Evolutionary conservation across 23 tunicate species (phyloP).

Genomic region (Oikopleura dioica): DNA sequence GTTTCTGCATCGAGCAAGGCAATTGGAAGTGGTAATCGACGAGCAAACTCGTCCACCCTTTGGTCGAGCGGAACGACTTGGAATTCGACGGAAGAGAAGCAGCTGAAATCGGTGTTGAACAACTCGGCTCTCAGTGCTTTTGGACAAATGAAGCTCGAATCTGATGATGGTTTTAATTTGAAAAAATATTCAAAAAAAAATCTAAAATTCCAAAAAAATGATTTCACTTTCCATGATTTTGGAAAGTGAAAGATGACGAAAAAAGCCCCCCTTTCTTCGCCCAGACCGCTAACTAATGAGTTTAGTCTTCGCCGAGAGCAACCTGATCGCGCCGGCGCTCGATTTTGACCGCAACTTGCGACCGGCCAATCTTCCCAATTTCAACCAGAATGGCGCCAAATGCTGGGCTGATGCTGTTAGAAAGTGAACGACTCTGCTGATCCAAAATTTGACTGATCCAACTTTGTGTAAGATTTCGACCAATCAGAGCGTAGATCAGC

Average conservation of each 20-base stretch:
- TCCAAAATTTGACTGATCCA: no score
- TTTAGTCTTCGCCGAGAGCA: not conserved
- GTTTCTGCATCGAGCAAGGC: not conserved
- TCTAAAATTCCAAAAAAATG: no score
- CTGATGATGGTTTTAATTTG: not conserved
- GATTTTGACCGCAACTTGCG: no score
- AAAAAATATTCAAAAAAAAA: no score
- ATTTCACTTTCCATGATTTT: no score
- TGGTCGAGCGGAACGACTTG: not conserved
- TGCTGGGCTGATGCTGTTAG: conserved; percentile 11
- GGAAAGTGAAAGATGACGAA: no score
- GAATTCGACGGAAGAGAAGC: not conserved
- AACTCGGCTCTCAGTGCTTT: conserved; percentile 8
- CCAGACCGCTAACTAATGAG: no score
- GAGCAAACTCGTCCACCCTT: not conserved
- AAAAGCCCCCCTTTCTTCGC: no score
- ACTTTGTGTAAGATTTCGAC: no score
- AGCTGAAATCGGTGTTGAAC: not conserved
- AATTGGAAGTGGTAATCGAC: not conserved
- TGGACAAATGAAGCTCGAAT: not conserved
- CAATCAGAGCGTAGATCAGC: no score
- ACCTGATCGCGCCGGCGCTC: not conserved
- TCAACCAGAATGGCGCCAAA: not conserved
- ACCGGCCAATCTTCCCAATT: no score
- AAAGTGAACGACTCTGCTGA: not conserved